Base-by-base conservation (phyloP, 2,797 vertebrate genomes). In the Carduelis carduelis region DNA sequence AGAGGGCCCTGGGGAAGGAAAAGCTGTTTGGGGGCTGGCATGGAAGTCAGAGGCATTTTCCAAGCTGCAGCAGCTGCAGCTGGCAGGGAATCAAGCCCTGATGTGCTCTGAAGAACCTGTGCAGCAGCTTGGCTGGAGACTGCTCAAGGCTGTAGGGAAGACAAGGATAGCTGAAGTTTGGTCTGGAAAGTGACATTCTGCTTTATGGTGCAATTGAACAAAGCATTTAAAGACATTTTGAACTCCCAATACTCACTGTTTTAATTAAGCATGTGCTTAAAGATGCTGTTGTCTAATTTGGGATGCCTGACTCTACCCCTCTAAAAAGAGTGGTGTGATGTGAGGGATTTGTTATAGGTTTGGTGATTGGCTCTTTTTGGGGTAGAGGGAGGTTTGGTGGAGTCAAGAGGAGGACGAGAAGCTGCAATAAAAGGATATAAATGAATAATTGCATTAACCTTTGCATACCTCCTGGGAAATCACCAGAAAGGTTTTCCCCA, bases 391-490 rank as follows among this genome's bases (percentile, higher is more conserved):
- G 57, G 5, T 71, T 66, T 79, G 41, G 2, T 74, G 34, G 30
- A 32, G 52, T 9, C 6, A 56, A 17, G n/a, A 75, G 37, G 34
- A 71, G 34, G 15, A 35, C 0, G 0, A 75, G 41, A 78, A 81
- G n/a, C 46, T 55, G 35, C 22, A 81, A 55, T 86, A 81, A 91
- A 93, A 49, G 61, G 57, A 43, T 13, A 3, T 16, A 81, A 90
- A 56, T 83, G 50, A 89, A 64, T 90, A 92, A 96, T 92, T 89
- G 44, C 88, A 87, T 81, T 85, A 93, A 96, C 50, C 39, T 78
- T 91, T 91, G 76, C 0, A 0, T 35, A 37, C 65, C 65, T 55
- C 87, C 13, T 0, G 23, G 78, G 72, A 86, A 89, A 85, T 68
- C 34, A 79, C 23, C 59, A 39, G 35, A 52, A 81, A 83, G 35